These are phyloP conservation scores for fruit fly (Drosophila melanogaster) DNA, from an alignment of 1,140 invertebrate species.

Conservation along the genomic window Release_6_plus_ISO1_MT NT_033779.5:4483501-4484000, in stretches of 20 bases:
- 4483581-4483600: too few relatives aligned
- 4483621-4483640: constrained; percentile 89
- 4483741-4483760: constrained; percentile 92
- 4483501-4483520: constrained; percentile 92
- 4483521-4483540: constrained; percentile 91
- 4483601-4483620: background rate
- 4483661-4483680: constrained; percentile 92
- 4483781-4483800: constrained; percentile 91
- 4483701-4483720: constrained; percentile 91
- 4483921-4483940: constrained; percentile 94
- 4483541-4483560: constrained; percentile 86
- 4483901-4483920: constrained; percentile 90
- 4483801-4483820: constrained; percentile 89
- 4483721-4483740: constrained; percentile 89
- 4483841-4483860: constrained; percentile 89
- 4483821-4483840: constrained; percentile 82
- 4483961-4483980: constrained; percentile 90
- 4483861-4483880: constrained; percentile 93
- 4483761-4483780: constrained; percentile 90
- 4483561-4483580: constrained; percentile 78
- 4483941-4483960: constrained; percentile 90
- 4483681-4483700: constrained; percentile 90
- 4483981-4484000: constrained; percentile 89
- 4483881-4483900: constrained; percentile 91
- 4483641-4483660: constrained; percentile 89